phyloP scores from a whole-genome alignment of 2,113 vertebrate species.

The Rhinoderma darwinii region DNA sequence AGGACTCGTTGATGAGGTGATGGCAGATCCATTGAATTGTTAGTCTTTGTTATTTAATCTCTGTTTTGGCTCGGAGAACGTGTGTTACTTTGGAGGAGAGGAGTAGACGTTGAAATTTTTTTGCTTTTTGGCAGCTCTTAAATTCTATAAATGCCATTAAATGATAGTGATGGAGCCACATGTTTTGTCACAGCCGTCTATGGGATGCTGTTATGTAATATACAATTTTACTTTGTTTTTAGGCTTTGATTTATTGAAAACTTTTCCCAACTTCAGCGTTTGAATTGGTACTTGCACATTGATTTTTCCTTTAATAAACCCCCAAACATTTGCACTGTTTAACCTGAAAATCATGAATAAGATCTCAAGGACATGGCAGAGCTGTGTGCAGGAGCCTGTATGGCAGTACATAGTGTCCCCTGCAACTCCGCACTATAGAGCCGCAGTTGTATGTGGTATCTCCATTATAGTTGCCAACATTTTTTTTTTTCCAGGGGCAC shows the following conservation, averaged over 20 bases:
- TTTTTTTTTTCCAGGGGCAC: too few species aligned
- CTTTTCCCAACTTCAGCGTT: too few species aligned
- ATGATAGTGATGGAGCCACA: background rate
- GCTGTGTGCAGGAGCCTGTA: too few species aligned
- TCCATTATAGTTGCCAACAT: too few species aligned
- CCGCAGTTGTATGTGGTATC: too few species aligned
- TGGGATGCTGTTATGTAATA: background rate
- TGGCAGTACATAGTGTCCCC: too few species aligned
- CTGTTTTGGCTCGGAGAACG: constrained; percentile 21
- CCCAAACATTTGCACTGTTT: too few species aligned
- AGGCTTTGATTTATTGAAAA: background rate
- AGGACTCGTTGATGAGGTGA: background rate
- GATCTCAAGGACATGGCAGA: too few species aligned
- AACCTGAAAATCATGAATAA: too few species aligned
- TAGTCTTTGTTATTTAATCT: constrained; percentile 28
- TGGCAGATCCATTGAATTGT: constrained; percentile 30
- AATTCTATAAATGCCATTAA: constrained; percentile 24
- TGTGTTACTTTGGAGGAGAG: background rate
- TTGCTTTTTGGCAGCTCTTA: constrained; percentile 14
- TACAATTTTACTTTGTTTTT: background rate
- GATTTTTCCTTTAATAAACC: too few species aligned
- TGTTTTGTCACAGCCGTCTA: background rate
- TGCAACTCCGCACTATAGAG: too few species aligned
- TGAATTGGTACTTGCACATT: too few species aligned
- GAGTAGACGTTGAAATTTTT: background rate